These are phyloP conservation scores for Tineola bisselliella DNA, from an alignment of 2,888 invertebrate species.

Conservation along the genomic window DNA sequence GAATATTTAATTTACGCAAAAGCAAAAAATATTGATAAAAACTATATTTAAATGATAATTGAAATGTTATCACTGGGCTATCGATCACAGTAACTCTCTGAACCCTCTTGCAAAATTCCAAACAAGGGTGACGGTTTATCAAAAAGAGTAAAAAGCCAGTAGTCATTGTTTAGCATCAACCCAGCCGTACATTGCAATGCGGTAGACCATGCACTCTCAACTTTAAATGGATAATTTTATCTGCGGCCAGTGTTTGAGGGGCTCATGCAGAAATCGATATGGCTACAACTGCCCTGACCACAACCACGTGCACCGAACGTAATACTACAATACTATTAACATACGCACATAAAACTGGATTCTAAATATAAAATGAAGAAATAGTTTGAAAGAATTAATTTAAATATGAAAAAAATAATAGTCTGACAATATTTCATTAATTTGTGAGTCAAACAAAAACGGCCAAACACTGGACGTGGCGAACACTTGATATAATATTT, in stretches of 20 bases:
- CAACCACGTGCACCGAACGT: neutral
- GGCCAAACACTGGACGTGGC: conserved; percentile 53
- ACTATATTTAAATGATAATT: neutral
- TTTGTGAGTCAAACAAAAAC: conserved; percentile 50
- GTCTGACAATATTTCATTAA: conserved; percentile 59
- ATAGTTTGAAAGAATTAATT: conserved; percentile 25
- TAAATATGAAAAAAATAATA: conserved; percentile 34
- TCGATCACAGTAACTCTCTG: neutral
- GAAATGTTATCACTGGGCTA: neutral
- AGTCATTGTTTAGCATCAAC: conserved; percentile 34
- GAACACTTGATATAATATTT: conserved; percentile 63
- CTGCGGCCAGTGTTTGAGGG: conserved; percentile 24
- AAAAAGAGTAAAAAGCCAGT: conserved; percentile 35
- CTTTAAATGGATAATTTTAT: conserved; percentile 57
- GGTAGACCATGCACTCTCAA: conserved; percentile 42
- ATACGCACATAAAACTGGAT: too few relatives aligned
- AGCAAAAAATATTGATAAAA: neutral
- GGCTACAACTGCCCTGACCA: conserved; percentile 21
- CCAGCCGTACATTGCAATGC: conserved; percentile 49
- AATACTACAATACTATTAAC: too few relatives aligned
- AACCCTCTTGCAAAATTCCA: neutral
- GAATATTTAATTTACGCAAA: neutral
- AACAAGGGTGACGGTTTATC: conserved; percentile 3
- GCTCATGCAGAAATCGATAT: conserved; percentile 29
- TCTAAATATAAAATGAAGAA: neutral